Conservation (phyloP, 1,140 invertebrate genomes). For the Lepeophtheirus salmonis region DNA sequence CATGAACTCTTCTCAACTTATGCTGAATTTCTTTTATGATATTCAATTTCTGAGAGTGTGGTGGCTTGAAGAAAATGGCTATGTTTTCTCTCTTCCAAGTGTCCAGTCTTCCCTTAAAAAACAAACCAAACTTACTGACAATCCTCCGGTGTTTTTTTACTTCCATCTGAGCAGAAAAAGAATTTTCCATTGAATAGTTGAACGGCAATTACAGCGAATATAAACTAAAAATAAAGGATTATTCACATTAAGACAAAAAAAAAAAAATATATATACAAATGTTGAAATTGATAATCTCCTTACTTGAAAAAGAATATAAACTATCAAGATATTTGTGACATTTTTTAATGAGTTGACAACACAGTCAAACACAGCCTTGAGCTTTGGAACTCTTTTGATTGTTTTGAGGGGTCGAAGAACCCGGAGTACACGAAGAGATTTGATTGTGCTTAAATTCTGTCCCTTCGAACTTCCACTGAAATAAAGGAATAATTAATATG, state of each 20-base stretch:
- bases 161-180: constrained; percentile 96
- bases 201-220: constrained; percentile 99
- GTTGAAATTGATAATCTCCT: background rate
- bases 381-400: constrained; percentile 94
- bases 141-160: constrained; percentile 74
- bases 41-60: background rate
- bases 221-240: constrained; percentile 74
- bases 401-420: constrained; percentile 98
- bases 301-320: constrained; percentile 64
- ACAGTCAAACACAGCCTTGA: constrained; percentile 98
- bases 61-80: background rate
- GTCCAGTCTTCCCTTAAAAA: background rate
- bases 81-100: no score
- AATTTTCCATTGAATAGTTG: constrained; percentile 99
- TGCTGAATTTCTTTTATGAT: background rate
- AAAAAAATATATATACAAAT: background rate
- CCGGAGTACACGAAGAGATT: constrained; percentile 89
- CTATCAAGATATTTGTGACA: constrained; percentile 99
- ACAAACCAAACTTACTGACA: constrained; percentile 98
- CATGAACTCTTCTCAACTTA: no score
- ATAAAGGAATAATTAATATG: no score
- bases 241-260: background rate
- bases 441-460: constrained; percentile 92
- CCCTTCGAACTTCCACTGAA: constrained; percentile 31
- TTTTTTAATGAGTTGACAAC: constrained; percentile 99